A percentile compares a stretch with the other conserved stretches of the same genome.
Evolutionary conservation across 2,113 vertebrate species (phyloP).

Genomic region (Ornithorhynchus anatinus): DNA sequence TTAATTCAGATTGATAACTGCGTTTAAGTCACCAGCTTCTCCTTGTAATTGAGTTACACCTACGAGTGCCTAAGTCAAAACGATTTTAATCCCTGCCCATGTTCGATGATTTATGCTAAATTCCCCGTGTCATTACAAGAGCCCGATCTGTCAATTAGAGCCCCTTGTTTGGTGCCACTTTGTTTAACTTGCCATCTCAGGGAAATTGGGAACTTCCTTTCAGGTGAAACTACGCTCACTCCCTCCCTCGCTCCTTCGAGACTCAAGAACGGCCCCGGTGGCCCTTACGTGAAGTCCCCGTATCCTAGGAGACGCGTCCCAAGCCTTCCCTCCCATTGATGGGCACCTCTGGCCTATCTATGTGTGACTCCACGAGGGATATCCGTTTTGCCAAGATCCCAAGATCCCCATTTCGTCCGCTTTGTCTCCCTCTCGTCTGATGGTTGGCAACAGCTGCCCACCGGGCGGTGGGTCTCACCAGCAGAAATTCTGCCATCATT

Average conservation of each 20-base stretch:
- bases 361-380: too few relatives aligned
- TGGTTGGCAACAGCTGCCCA: too few relatives aligned
- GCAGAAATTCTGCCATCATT: too few relatives aligned
- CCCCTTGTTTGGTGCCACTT: neutral
- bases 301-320: neutral
- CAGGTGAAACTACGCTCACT: too few relatives aligned
- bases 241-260: too few relatives aligned
- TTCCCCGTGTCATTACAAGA: neutral
- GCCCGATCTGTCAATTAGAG: neutral
- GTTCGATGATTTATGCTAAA: constrained; percentile 3
- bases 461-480: too few relatives aligned
- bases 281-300: neutral
- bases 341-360: neutral
- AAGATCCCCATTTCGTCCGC: neutral
- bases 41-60: constrained; percentile 30
- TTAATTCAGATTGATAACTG: constrained; percentile 58
- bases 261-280: too few relatives aligned
- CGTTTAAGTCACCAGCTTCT: constrained; percentile 6
- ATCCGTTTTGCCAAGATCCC: neutral
- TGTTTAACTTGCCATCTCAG: rapidly evolving
- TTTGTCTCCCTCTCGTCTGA: neutral
- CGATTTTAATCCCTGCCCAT: neutral
- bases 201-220: too few relatives aligned
- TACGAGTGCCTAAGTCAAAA: constrained; percentile 30
- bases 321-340: neutral